A percentile compares a stretch with the other conserved stretches of the same genome.
Evolutionary conservation across 2,888 invertebrate genomes (phyloP).

Genomic region (Eulithis prunata): DNA sequence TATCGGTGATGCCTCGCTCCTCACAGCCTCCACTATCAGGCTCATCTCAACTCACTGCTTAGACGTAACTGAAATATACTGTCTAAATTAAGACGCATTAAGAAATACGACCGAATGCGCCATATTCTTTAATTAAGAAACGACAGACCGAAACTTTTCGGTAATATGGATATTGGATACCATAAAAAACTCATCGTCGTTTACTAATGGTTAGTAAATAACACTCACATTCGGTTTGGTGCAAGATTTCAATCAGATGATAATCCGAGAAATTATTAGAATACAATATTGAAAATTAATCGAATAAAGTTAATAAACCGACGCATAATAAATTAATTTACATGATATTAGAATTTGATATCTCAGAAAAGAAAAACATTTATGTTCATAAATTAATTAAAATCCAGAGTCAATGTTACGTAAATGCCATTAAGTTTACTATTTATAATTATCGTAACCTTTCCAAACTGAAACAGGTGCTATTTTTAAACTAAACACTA

Average conservation of each 20-base stretch:
- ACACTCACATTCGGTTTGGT: conserved; percentile 40
- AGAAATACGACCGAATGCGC: conserved; percentile 51
- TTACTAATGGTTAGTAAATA: conserved; percentile 47
- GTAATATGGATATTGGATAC: conserved; percentile 46
- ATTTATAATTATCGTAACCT: too few relatives aligned
- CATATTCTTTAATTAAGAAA: conserved; percentile 60
- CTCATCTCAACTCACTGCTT: conserved; percentile 57
- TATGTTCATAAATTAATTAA: background rate
- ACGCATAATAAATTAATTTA: conserved; percentile 1
- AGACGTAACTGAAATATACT: conserved; percentile 62
- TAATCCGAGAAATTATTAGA: conserved; percentile 35
- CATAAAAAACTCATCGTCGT: conserved; percentile 45
- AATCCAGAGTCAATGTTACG: background rate
- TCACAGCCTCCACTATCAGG: conserved; percentile 54
- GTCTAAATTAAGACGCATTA: conserved; percentile 63
- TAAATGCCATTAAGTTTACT: too few relatives aligned
- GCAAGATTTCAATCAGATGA: conserved; percentile 37
- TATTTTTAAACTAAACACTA: too few relatives aligned
- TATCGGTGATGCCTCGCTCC: conserved; percentile 57
- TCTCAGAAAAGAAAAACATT: background rate
- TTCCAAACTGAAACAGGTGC: too few relatives aligned
- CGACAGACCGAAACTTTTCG: conserved; percentile 46
- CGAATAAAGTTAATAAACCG: conserved; percentile 12
- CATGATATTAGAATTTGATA: background rate
- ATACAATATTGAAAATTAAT: conserved; percentile 29